phyloP scores from a whole-genome alignment of 2,797 vertebrate genomes.

The Tapirus indicus region DNA sequence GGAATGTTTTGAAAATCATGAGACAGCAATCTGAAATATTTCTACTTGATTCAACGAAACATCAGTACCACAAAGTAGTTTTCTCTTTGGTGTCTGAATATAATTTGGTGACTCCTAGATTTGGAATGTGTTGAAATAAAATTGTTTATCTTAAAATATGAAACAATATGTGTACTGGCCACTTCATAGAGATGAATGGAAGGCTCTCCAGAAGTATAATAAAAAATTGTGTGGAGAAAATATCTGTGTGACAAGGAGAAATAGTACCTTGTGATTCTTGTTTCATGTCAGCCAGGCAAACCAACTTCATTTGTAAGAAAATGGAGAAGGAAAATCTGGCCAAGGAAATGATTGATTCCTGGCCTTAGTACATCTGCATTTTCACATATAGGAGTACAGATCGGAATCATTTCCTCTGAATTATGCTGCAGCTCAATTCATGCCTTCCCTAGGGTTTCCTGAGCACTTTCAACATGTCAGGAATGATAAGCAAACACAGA shows the following conservation, averaged over 20 bases:
- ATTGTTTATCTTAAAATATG: slow-evolving; percentile 54
- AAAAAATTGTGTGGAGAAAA: background rate
- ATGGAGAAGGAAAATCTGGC: background rate
- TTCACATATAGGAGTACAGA: background rate
- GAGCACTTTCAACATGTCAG: background rate
- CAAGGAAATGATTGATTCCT: background rate
- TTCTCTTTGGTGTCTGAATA: slow-evolving; percentile 26
- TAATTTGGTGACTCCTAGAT: slow-evolving; percentile 25
- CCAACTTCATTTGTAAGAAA: background rate
- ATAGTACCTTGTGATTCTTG: background rate
- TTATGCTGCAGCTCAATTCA: background rate
- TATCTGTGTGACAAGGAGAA: background rate
- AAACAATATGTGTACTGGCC: background rate
- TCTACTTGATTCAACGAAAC: slow-evolving; percentile 32
- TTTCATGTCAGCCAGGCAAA: background rate
- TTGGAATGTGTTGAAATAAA: slow-evolving; percentile 57
- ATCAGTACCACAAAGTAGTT: background rate
- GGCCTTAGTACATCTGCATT: background rate
- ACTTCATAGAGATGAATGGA: background rate
- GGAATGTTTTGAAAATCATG: background rate
- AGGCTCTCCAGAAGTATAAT: background rate
- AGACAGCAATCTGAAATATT: slow-evolving; percentile 57
- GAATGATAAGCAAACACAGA: background rate
- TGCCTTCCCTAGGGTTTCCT: background rate
- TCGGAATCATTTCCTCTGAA: background rate